Conservation (phyloP, 2,113 vertebrate genomes). For the Nibea coibor region DNA sequence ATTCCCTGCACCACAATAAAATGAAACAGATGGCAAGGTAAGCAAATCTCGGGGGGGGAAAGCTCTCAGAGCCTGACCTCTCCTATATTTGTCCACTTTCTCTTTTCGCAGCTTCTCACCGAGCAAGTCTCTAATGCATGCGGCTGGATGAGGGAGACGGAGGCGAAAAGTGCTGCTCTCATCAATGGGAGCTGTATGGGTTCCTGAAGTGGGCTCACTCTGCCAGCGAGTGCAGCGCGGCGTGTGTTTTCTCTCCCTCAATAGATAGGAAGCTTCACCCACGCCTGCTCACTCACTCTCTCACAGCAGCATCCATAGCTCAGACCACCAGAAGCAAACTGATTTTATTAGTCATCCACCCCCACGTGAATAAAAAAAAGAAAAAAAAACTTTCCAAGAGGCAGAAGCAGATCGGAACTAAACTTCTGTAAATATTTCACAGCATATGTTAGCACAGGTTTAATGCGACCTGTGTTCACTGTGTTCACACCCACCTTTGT, state of each 20-base stretch:
- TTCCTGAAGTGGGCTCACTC: constrained; percentile 72
- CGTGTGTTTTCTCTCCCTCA: constrained; percentile 72
- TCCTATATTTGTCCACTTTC: constrained; percentile 50
- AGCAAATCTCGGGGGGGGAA: constrained; percentile 23
- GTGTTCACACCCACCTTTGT: neutral
- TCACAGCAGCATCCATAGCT: constrained; percentile 64
- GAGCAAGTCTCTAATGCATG: constrained; percentile 63
- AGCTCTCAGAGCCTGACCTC: constrained; percentile 32
- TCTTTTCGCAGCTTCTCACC: constrained; percentile 43
- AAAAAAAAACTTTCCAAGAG: constrained; percentile 58
- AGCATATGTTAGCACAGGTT: neutral
- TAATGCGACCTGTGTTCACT: neutral
- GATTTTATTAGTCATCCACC: constrained; percentile 77
- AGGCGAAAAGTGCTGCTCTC: constrained; percentile 72
- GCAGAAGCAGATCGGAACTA: constrained; percentile 45
- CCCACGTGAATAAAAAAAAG: constrained; percentile 46
- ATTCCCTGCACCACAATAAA: constrained; percentile 1
- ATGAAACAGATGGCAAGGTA: constrained; percentile 12
- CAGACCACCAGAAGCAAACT: constrained; percentile 68
- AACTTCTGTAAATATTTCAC: constrained; percentile 40
- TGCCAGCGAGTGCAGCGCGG: constrained; percentile 56
- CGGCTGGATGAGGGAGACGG: constrained; percentile 61
- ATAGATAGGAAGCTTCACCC: constrained; percentile 74
- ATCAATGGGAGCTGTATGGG: constrained; percentile 73
- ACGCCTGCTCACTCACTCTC: constrained; percentile 66